Conservation (phyloP, 2,797 vertebrate species). For the Taenioides sp. region DNA sequence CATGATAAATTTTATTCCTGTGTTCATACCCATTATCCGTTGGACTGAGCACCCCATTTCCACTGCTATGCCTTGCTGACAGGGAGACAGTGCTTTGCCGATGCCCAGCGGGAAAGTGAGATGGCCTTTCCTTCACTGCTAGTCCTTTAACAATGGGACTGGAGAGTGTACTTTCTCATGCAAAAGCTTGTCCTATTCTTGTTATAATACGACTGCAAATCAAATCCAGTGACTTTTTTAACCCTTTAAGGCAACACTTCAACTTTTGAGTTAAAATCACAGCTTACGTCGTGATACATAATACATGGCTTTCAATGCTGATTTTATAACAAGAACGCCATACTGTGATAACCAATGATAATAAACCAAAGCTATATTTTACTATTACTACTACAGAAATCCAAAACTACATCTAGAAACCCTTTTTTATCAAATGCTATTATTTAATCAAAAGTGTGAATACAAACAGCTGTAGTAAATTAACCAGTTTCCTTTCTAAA, state of each 20-base stretch:
- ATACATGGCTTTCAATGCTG: not conserved
- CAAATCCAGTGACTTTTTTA: not conserved
- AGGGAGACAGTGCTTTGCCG: conserved; percentile 55
- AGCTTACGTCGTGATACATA: not conserved
- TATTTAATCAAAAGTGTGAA: not conserved
- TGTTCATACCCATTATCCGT: conserved; percentile 76
- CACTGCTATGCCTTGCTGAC: conserved; percentile 47
- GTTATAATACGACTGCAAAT: conserved; percentile 16
- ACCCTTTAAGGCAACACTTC: not conserved
- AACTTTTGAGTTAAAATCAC: not conserved
- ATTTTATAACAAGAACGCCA: not conserved
- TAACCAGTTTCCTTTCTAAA: not conserved
- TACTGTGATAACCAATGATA: not conserved
- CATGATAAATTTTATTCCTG: conserved; percentile 79
- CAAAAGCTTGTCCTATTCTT: conserved; percentile 29
- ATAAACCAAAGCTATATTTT: too few relatives aligned
- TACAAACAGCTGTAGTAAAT: not conserved
- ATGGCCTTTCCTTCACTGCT: conserved; percentile 55
- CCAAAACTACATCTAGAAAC: too few relatives aligned
- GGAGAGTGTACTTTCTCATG: conserved; percentile 51
- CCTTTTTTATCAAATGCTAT: too few relatives aligned
- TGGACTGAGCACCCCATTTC: conserved; percentile 59
- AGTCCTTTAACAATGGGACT: conserved; percentile 74
- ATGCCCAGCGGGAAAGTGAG: conserved; percentile 53
- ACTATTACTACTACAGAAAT: too few relatives aligned